Percentiles rank a stretch among this genome's conserved stretches.
Evolutionary conservation across 2,797 vertebrate species (phyloP).

Genomic region (Argentina silus): DNA sequence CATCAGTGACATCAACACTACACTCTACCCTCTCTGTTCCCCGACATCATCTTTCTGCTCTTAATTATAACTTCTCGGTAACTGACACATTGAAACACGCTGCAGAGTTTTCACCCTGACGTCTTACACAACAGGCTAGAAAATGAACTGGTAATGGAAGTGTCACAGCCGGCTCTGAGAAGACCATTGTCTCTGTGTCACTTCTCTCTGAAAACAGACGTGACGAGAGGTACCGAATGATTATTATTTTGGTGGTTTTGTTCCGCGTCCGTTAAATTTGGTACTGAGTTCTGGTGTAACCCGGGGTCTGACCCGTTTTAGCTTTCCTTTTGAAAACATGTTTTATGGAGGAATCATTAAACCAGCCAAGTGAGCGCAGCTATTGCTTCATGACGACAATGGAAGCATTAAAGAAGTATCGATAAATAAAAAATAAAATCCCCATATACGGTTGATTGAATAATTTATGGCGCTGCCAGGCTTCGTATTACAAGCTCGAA

Average conservation of each 20-base stretch:
- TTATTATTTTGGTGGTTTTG: constrained; percentile 27
- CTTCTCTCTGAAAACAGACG: constrained; percentile 39
- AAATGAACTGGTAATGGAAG: constrained; percentile 35
- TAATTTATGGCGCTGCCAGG: background rate
- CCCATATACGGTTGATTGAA: constrained; percentile 10
- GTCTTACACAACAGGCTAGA: constrained; percentile 27
- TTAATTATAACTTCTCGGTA: constrained; percentile 56
- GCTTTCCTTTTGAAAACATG: constrained; percentile 10
- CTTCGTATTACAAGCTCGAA: constrained; percentile 2
- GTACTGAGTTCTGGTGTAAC: background rate
- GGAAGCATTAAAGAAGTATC: constrained; percentile 16
- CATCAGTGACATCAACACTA: constrained; percentile 47
- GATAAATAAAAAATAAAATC: constrained; percentile 8
- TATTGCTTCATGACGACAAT: background rate
- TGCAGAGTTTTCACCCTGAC: background rate
- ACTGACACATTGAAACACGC: constrained; percentile 2
- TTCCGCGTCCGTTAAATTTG: constrained; percentile 25
- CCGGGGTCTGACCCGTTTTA: background rate
- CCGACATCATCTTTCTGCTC: constrained; percentile 38
- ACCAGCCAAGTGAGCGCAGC: constrained; percentile 6
- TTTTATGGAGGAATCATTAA: constrained; percentile 22
- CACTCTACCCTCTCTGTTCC: background rate
- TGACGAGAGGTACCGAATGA: constrained; percentile 41
- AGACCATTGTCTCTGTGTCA: constrained; percentile 50
- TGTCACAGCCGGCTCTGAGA: constrained; percentile 43